Conservation (phyloP, 1,140 invertebrate species). For the Apis laboriosa region DNA sequence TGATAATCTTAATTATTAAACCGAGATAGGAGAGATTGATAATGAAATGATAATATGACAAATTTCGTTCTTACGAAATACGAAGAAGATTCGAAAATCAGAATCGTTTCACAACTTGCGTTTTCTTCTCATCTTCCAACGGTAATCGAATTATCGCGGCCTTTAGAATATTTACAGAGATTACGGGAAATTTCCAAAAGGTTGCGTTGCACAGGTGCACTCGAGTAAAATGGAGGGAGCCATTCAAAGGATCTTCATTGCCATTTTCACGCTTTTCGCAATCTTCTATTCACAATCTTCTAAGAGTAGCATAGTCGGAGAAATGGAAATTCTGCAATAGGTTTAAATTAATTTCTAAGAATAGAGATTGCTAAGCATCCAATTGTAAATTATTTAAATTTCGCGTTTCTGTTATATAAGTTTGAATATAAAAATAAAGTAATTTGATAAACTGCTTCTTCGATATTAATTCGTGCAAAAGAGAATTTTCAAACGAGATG, state of each 20-base stretch:
- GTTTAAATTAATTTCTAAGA: slow-evolving; percentile 16
- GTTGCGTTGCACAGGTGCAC: slow-evolving; percentile 2
- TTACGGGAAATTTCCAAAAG: not conserved
- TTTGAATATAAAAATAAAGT: no score
- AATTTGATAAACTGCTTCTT: not conserved
- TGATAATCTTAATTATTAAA: no score
- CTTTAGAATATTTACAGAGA: not conserved
- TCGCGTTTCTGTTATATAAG: no score
- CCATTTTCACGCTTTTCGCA: not conserved
- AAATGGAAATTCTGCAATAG: slow-evolving; percentile 7
- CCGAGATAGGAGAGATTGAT: no score
- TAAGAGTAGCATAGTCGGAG: not conserved
- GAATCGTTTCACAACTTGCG: not conserved
- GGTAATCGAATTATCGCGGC: not conserved
- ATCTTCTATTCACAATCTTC: not conserved
- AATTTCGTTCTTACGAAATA: no score
- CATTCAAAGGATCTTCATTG: slow-evolving; percentile 7
- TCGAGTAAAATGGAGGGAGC: not conserved
- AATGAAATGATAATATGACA: no score
- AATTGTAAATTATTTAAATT: not conserved
- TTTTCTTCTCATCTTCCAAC: not conserved
- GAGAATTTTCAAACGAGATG: not conserved
- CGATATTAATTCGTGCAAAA: not conserved
- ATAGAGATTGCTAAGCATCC: slow-evolving; percentile 4
- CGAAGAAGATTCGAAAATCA: not conserved